phyloP scores from a whole-genome alignment of 1,140 invertebrate species.

The Drosophila equinoxialis region DNA sequence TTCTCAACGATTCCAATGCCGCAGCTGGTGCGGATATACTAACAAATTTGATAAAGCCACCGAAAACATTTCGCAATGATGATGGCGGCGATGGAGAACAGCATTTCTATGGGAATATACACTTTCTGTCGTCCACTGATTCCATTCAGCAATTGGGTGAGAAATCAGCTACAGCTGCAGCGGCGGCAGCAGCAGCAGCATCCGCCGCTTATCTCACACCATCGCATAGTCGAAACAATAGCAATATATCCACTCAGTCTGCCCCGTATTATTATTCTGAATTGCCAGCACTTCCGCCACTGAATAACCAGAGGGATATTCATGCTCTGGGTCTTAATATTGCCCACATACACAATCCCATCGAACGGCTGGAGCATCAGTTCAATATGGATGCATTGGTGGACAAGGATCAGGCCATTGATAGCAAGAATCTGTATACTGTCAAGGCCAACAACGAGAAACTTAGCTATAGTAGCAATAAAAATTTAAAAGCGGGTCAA shows the following conservation, averaged over 20 bases:
- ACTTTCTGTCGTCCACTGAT: conserved; percentile 80
- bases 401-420: conserved; percentile 88
- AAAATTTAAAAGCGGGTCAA: conserved; percentile 59
- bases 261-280: conserved; percentile 95
- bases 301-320: conserved; percentile 88
- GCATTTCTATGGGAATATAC: conserved; percentile 80
- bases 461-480: conserved; percentile 70
- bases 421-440: conserved; percentile 90
- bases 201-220: conserved; percentile 56
- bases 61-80: conserved; percentile 74
- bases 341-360: conserved; percentile 91
- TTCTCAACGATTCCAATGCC: conserved; percentile 53
- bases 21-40: conserved; percentile 49
- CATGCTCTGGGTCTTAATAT: conserved; percentile 87
- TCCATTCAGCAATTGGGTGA: conserved; percentile 69
- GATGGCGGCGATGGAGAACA: conserved; percentile 68
- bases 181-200: background rate
- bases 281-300: conserved; percentile 56
- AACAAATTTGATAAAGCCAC: conserved; percentile 78
- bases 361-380: conserved; percentile 83
- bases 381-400: conserved; percentile 86
- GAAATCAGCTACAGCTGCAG: background rate
- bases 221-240: conserved; percentile 78
- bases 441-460: conserved; percentile 84
- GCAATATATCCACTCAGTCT: conserved; percentile 84